phyloP scores from a whole-genome alignment of 2,888 invertebrate genomes.

The Drosophila demipolita region DNA sequence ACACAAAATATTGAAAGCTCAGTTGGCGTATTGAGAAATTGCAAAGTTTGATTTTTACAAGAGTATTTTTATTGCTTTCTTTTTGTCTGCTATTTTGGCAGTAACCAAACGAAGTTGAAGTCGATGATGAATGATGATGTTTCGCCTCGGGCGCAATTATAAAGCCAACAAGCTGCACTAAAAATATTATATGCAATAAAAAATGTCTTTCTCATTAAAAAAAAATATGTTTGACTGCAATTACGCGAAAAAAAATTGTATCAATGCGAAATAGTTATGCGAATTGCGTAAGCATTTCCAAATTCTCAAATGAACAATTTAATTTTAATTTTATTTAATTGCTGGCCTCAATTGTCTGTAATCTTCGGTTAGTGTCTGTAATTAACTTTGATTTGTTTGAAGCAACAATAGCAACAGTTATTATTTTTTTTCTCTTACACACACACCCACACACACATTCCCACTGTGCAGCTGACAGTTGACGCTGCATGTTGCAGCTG shows the following conservation, averaged over 20 bases:
- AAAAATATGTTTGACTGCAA: background rate
- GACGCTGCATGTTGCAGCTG: constrained; percentile 29
- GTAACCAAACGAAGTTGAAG: background rate
- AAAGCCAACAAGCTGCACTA: background rate
- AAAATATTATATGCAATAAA: background rate
- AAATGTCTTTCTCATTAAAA: background rate
- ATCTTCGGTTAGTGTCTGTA: constrained; percentile 33
- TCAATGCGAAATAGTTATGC: constrained; percentile 19
- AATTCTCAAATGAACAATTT: constrained; percentile 12
- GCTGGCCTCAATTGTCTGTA: constrained; percentile 28
- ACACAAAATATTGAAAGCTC: background rate
- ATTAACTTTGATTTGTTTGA: constrained; percentile 56
- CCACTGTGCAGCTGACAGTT: constrained; percentile 29
- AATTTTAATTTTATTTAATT: too few relatives aligned
- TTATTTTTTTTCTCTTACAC: background rate
- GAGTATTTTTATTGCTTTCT: background rate
- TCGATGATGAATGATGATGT: background rate
- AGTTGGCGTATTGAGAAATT: background rate
- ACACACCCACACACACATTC: background rate
- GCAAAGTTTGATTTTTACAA: background rate
- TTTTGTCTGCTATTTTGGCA: background rate
- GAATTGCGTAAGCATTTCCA: constrained; percentile 14
- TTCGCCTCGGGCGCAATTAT: background rate
- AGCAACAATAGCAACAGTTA: constrained; percentile 22
- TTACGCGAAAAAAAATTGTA: background rate